Base-by-base conservation (phyloP, 2,113 vertebrate genomes). In the Ammospiza caudacuta region DNA sequence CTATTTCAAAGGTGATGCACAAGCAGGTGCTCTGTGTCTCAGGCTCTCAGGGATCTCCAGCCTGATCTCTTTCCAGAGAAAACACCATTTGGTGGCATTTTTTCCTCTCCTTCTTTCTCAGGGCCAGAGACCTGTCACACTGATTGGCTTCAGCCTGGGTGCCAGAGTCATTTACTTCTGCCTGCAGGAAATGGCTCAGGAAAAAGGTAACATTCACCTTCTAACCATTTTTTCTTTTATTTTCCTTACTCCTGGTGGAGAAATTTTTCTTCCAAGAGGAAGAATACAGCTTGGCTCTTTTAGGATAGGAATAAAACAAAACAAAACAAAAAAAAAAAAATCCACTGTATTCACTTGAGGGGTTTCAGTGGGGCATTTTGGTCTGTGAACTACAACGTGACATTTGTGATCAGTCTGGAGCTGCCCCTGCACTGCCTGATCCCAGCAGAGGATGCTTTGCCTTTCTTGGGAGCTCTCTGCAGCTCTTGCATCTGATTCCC, bases 91-190 rank as follows among this genome's bases (percentile, higher is more conserved):
- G 63, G 80, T 63, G 69, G 37, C 3, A 1, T 35, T 91, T 78
- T 35, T 31, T 62, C 57, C 31, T 95, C 54, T 72, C 21, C 11
- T n/a, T 75, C 6, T 76, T 17, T 89, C 75, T 73, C 92, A 99
- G 99, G 99, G 99, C 55, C 98, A 85, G 90, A 98, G 99, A 41
- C 99, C 99, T 8, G 99, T 99, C 96, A 99, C 98, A 37, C 98
- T 99, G 72, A 98, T 99, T 39, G 99, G 99, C 39, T 99, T 99
- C 98, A 99, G 99, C 88, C 98, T 99, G 19, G 99, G 99, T 31
- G 99, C 99, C 55, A 98, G 99, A 96, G 99, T 99, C 28, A 99
- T 99, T 96, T 99, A 99, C 97, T 99, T 99, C 98, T 99, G 99
- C 94, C 98, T 99, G 37, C 98, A 99, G 72, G 99, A 99, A 95